These are phyloP conservation scores for Lytechinus pictus DNA, from an alignment of 35 echinoderm and acorn worm genomes.

Conservation along the genomic window DNA sequence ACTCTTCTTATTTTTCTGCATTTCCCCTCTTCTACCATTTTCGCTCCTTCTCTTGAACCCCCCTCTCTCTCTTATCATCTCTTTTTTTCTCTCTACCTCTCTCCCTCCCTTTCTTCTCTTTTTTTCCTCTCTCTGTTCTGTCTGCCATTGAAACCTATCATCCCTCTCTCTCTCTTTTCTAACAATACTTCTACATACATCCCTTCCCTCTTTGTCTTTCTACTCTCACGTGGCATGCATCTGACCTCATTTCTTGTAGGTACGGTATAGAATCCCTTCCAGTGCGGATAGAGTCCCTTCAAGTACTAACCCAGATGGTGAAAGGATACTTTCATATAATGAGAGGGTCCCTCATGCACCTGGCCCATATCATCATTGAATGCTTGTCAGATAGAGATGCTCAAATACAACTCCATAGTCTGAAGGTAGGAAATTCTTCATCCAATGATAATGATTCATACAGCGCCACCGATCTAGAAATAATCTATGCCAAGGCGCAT, in stretches of 20 bases:
- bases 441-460: no score
- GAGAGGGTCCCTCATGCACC: conserved; percentile 53
- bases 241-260: background rate
- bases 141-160: no score
- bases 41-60: no score
- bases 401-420: conserved; percentile 79
- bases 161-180: no score
- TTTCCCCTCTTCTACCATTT: no score
- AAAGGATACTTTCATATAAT: conserved; percentile 89
- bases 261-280: conserved; percentile 76
- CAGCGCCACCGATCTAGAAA: no score
- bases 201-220: no score
- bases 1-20: background rate
- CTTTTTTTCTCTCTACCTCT: background rate
- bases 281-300: conserved; percentile 90
- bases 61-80: no score
- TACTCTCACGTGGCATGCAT: background rate
- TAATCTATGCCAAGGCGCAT: no score
- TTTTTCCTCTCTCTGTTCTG: no score
- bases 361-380: conserved; percentile 68
- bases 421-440: conserved; percentile 30
- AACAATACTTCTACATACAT: no score
- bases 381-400: conserved; percentile 83
- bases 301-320: conserved; percentile 91
- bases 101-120: background rate